Conservation (phyloP, 1,140 invertebrate genomes). For the Tetranychus cinnabarinus region DNA sequence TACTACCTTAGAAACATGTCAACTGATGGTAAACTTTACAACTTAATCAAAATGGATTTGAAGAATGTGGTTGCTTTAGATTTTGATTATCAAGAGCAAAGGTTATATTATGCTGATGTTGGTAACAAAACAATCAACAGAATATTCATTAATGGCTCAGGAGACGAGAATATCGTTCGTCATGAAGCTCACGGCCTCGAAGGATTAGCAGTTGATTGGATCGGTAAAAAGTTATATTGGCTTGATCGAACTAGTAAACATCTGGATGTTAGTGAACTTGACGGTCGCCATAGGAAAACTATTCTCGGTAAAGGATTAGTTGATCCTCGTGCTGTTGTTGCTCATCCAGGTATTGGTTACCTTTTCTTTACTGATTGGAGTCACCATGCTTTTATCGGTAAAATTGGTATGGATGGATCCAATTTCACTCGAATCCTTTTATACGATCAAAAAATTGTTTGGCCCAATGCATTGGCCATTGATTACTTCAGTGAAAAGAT, state of each 20-base stretch:
- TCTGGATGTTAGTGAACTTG: conserved; percentile 63
- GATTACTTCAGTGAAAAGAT: conserved; percentile 85
- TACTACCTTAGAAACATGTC: conserved; percentile 93
- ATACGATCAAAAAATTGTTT: conserved; percentile 81
- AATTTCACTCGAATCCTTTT: conserved; percentile 70
- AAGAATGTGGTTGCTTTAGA: conserved; percentile 90
- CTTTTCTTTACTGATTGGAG: conserved; percentile 92
- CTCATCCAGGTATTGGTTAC: conserved; percentile 71
- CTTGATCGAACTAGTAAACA: conserved; percentile 85
- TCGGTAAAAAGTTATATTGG: conserved; percentile 88
- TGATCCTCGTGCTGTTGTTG: conserved; percentile 75
- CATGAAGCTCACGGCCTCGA: conserved; percentile 84
- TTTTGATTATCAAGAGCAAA: conserved; percentile 58
- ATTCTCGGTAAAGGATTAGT: conserved; percentile 52
- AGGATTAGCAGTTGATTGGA: conserved; percentile 88
- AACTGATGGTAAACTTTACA: conserved; percentile 56
- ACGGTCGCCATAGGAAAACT: conserved; percentile 72
- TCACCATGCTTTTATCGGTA: conserved; percentile 81
- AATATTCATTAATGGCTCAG: conserved; percentile 26
- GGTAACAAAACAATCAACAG: conserved; percentile 64
- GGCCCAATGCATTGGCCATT: conserved; percentile 91
- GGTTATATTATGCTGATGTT: conserved; percentile 82
- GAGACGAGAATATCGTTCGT: conserved; percentile 51
- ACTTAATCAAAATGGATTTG: conserved; percentile 73
- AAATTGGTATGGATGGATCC: conserved; percentile 86